Evolutionary conservation across 2,113 vertebrate species (phyloP).

Genomic region (Carassius auratus): DNA sequence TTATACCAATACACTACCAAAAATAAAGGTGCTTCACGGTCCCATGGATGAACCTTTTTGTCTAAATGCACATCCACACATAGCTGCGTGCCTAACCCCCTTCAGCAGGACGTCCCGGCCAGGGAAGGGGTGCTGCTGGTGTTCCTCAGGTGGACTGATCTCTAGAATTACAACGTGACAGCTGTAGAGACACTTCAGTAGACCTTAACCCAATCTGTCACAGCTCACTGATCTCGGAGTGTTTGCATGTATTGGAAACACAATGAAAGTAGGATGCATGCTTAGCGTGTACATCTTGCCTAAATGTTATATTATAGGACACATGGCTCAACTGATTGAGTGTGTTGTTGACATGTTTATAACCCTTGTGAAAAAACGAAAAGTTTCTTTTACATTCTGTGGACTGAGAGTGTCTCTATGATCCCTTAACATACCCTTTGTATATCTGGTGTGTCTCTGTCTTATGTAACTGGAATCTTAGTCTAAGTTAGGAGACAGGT

Average conservation of each 20-base stretch:
- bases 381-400: too few species aligned
- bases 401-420: neutral
- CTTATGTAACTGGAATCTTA: constrained; percentile 55
- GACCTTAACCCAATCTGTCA: constrained; percentile 49
- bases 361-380: too few species aligned
- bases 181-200: constrained; percentile 53
- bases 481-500: constrained; percentile 51
- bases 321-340: neutral
- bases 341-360: neutral
- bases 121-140: constrained; percentile 47
- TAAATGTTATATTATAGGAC: neutral
- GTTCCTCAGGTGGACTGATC: constrained; percentile 54
- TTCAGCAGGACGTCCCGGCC: neutral
- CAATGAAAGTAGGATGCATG: too few species aligned
- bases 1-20: too few species aligned
- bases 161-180: constrained; percentile 61
- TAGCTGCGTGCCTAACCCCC: neutral
- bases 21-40: too few species aligned
- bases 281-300: neutral
- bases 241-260: constrained; percentile 2
- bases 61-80: neutral
- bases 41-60: too few species aligned
- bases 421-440: neutral
- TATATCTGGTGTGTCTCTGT: neutral
- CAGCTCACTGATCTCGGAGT: constrained; percentile 18